Base-by-base conservation (phyloP, 2,113 vertebrate genomes). In the Perca flavescens region DNA sequence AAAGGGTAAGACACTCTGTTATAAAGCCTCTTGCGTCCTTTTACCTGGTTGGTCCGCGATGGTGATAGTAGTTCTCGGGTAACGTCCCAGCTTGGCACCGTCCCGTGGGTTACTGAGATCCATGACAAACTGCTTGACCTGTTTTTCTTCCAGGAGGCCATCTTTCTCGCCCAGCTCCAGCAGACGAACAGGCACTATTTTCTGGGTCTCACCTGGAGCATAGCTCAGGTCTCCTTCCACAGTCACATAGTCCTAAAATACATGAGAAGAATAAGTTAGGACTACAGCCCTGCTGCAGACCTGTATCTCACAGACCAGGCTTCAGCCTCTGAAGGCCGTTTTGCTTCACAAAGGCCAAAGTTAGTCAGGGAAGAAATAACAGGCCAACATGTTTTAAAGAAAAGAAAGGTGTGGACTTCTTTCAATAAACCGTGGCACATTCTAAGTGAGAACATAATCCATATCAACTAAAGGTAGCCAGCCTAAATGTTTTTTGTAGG, bases 91-190 rank as follows among this genome's bases (percentile, higher is more conserved):
- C 82, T 97, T 98, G 66, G 97, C 96, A 0, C 98, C 97, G 0
- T 97, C 92, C 69, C 96, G 97, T 76, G 98, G 97, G 69, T 97
- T 97, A 81, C 95, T 96, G 68, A 99, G 96, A 66, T 99, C 97
- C 81, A 99, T 47, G 9, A 95, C 81, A 17, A 99, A 99, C 83
- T 98, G 97, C 85, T 96, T 98, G 79, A 95, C 80, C 90, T 96
- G 97, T 74, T 78, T 93, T 75, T 95, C 96, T 15, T 93, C 94
- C 58, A 99, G 92, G 16, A 99, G 96, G 11, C 95, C 89, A 4
- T 98, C 97, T 19, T 95, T 93, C 86, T 98, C 97, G 0, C 94
- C 92, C 21, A 96, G 94, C 73, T 98, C 97, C 89, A 99, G 91
- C 64, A 99, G 93, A 60, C 94, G 96, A 57, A 99, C 96, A 31